Percentiles rank a stretch among this genome's conserved stretches.
Evolutionary conservation across 1,140 invertebrate species (phyloP).

Genomic region (Riptortus pedestris): DNA sequence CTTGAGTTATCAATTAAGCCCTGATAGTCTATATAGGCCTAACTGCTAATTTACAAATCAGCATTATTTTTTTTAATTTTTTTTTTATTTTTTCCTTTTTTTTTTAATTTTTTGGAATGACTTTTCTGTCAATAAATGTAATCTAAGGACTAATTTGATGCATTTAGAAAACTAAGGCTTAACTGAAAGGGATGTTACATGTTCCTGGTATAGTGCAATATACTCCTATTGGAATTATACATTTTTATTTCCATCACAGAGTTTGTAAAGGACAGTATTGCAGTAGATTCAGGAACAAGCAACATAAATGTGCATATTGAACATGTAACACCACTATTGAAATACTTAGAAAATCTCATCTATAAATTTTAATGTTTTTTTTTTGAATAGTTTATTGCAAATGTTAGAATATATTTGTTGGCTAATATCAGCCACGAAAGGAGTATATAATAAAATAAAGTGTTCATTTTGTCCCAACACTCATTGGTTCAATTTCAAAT

Average conservation of each 20-base stretch:
- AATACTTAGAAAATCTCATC: background rate
- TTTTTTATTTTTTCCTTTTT: background rate
- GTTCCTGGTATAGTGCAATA: conserved; percentile 7
- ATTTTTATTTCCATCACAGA: background rate
- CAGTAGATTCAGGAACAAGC: background rate
- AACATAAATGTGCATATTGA: background rate
- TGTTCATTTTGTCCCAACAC: background rate
- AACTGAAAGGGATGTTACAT: conserved; percentile 4
- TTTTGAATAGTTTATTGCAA: conserved; percentile 8
- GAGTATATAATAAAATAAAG: conserved; percentile 11
- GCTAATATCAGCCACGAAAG: background rate
- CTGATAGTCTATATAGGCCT: conserved; percentile 26
- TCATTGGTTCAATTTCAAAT: conserved; percentile 10
- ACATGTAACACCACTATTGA: background rate
- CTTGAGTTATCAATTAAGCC: conserved; percentile 26
- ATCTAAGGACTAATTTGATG: conserved; percentile 9
- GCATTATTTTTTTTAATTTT: conserved; percentile 8
- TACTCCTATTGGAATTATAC: background rate
- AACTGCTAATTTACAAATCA: conserved; percentile 26
- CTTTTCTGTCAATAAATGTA: background rate
- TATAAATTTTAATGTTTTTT: conserved; percentile 4
- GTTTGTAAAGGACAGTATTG: background rate
- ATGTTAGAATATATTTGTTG: conserved; percentile 10
- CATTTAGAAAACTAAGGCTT: conserved; percentile 5
- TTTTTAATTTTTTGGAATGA: background rate